Evolutionary conservation across 2,113 vertebrate genomes (phyloP).

Genomic region (Phycodurus eques): DNA sequence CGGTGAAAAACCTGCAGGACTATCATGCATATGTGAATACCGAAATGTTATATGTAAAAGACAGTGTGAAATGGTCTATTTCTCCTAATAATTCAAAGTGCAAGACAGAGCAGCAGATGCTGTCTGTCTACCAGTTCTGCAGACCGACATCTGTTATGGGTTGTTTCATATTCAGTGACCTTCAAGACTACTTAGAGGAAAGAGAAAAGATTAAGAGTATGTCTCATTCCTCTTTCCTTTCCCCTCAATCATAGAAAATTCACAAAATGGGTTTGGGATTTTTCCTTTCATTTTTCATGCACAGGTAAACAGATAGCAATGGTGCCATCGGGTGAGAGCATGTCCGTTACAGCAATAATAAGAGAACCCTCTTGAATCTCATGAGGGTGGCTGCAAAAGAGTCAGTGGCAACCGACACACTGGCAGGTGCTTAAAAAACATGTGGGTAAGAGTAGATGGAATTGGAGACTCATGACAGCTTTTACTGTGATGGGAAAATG

Average conservation of each 20-base stretch:
- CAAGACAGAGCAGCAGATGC: conserved; percentile 41
- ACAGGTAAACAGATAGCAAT: conserved; percentile 2
- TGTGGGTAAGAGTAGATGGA: not conserved
- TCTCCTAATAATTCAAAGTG: too few species aligned
- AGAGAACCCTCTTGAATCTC: conserved; percentile 11
- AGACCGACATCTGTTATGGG: conserved; percentile 76
- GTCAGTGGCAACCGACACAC: conserved; percentile 1
- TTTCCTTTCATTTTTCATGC: conserved; percentile 12
- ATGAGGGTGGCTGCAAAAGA: conserved; percentile 19
- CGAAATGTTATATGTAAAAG: conserved; percentile 29
- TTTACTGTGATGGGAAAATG: conserved; percentile 26
- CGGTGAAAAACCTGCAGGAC: conserved; percentile 30
- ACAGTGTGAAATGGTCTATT: too few species aligned
- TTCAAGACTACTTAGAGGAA: conserved; percentile 74
- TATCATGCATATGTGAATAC: conserved; percentile 36
- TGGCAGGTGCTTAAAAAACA: not conserved
- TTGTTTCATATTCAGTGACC: conserved; percentile 72
- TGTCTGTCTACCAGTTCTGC: conserved; percentile 65
- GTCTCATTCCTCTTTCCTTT: conserved; percentile 37
- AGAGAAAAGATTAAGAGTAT: conserved; percentile 52
- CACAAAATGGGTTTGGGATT: conserved; percentile 18
- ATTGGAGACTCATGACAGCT: conserved; percentile 10
- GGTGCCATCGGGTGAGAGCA: too few species aligned
- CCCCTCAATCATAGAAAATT: conserved; percentile 34
- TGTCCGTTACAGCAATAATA: not conserved